Evolutionary conservation across 2,113 vertebrate species (phyloP).

Genomic region (Lycocorax pyrrhopterus): DNA sequence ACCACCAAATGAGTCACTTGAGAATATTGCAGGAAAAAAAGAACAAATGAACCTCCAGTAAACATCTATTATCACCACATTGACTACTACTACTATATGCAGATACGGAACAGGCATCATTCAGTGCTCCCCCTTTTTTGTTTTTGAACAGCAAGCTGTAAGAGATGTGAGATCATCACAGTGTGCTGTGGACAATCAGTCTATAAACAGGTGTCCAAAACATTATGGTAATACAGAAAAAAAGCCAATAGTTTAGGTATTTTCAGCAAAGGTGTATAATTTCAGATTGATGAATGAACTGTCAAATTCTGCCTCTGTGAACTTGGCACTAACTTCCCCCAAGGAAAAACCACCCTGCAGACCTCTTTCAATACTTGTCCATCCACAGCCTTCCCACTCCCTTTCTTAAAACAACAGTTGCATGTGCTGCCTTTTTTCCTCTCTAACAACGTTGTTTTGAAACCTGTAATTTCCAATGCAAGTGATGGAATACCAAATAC

Average conservation of each 20-base stretch:
- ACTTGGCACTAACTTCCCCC: not conserved
- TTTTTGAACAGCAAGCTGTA: not conserved
- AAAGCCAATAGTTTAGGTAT: not conserved
- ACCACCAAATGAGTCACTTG: not conserved
- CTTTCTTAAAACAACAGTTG: not conserved
- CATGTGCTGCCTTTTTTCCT: not conserved
- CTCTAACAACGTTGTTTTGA: not conserved
- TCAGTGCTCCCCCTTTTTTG: not conserved
- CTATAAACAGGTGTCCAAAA: not conserved
- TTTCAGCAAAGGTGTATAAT: not conserved
- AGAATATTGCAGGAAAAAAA: not conserved
- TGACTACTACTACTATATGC: not conserved
- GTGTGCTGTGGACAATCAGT: accelerated
- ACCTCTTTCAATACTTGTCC: not conserved
- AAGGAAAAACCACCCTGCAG: accelerated
- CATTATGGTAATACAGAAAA: not conserved
- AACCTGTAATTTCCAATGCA: not conserved
- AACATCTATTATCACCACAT: not conserved
- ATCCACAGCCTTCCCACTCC: not conserved
- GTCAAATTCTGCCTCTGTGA: not conserved
- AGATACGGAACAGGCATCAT: not conserved
- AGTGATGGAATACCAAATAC: not conserved
- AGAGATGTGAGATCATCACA: not conserved
- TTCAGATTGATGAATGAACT: not conserved
- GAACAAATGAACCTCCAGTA: not conserved